Evolutionary conservation across 92 coral and sea anemone genomes (phyloP).

Genomic region (Palythoa grandiflora): DNA sequence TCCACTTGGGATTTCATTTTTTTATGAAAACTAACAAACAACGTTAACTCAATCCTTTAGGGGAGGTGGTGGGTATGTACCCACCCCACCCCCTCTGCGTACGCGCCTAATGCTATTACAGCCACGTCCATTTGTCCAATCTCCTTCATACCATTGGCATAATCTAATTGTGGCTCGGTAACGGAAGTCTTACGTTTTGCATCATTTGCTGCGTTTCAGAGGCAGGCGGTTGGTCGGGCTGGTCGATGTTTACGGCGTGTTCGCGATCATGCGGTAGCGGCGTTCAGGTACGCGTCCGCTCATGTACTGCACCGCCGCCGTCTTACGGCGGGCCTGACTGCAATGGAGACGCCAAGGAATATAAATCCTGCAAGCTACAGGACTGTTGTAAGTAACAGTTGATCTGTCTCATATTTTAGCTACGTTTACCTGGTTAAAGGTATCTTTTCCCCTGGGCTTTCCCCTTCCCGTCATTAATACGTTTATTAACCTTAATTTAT

Average conservation of each 20-base stretch:
- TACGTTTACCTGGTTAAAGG: too few relatives aligned
- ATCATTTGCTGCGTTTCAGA: constrained; percentile 51
- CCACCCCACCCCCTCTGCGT: too few relatives aligned
- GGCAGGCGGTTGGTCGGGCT: constrained; percentile 99
- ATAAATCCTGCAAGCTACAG: constrained; percentile 92
- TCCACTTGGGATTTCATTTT: too few relatives aligned
- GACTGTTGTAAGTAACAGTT: constrained; percentile 91
- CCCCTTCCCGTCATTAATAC: not conserved
- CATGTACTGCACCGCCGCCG: constrained; percentile 93
- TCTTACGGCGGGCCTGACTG: constrained; percentile 92
- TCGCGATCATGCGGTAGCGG: constrained; percentile 97
- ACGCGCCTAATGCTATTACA: too few relatives aligned
- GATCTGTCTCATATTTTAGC: too few relatives aligned
- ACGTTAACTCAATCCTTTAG: too few relatives aligned
- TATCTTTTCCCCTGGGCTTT: not conserved
- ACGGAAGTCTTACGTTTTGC: not conserved
- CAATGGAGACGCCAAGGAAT: constrained; percentile 80
- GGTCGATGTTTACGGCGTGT: constrained; percentile 97
- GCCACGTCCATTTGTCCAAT: too few relatives aligned
- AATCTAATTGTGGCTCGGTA: too few relatives aligned
- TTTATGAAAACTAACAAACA: too few relatives aligned
- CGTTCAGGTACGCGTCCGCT: constrained; percentile 79
- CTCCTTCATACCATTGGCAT: too few relatives aligned
- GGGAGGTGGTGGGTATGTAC: too few relatives aligned
- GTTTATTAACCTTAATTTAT: too few relatives aligned